phyloP scores from a whole-genome alignment of 2,113 vertebrate genomes.

The Elaphurus davidianus region DNA sequence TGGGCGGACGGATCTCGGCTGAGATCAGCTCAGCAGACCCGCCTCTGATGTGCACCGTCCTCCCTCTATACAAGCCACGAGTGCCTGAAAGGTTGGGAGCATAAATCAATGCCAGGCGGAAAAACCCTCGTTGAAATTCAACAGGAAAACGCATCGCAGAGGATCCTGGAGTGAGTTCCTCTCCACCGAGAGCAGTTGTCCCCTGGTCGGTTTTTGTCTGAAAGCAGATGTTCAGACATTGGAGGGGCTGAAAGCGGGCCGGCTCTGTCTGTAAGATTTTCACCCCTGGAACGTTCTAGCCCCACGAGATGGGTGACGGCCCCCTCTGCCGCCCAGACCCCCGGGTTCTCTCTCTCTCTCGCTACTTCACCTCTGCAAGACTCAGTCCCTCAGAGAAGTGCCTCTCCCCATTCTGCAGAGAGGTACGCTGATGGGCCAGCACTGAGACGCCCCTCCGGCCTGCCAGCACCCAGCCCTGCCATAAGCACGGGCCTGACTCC shows the following conservation, averaged over 20 bases:
- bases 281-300: not conserved
- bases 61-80: not conserved
- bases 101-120: slow-evolving; percentile 9
- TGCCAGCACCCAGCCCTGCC: not conserved
- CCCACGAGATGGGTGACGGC: fast-evolving
- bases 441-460: not conserved
- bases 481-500: not conserved
- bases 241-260: not conserved
- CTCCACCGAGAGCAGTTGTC: not conserved
- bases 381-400: not conserved
- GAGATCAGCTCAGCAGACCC: not conserved
- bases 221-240: not conserved
- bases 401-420: not conserved
- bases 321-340: not conserved
- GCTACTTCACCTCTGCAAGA: not conserved
- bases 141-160: not conserved
- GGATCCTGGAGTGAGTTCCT: not conserved
- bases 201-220: not conserved
- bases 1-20: not conserved
- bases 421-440: not conserved
- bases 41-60: not conserved
- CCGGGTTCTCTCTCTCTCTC: not conserved
- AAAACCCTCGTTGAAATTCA: not conserved
- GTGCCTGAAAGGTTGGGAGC: not conserved
- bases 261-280: not conserved